Conservation (phyloP, 2,113 vertebrate species). For the Osmerus eperlanus region DNA sequence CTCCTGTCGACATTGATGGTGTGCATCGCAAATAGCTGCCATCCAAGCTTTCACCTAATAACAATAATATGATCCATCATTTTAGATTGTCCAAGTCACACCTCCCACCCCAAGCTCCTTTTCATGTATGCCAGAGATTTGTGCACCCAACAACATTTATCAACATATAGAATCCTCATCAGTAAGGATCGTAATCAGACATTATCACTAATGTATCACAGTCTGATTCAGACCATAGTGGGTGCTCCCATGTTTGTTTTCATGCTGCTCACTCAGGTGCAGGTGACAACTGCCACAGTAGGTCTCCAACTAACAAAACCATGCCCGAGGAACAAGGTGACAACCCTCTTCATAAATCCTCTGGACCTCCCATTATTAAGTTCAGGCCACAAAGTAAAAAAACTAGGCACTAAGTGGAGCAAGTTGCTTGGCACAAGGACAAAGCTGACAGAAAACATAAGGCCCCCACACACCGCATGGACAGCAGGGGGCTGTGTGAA, state of each 20-base stretch:
- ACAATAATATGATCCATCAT: slow-evolving; percentile 77
- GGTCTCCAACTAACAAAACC: slow-evolving; percentile 22
- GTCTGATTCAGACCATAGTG: slow-evolving; percentile 29
- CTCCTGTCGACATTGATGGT: slow-evolving; percentile 64
- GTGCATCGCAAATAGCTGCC: slow-evolving; percentile 67
- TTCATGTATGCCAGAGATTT: not conserved
- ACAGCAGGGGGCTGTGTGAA: slow-evolving; percentile 63
- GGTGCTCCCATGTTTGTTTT: slow-evolving; percentile 11
- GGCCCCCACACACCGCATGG: slow-evolving; percentile 56
- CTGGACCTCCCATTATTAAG: slow-evolving; percentile 59
- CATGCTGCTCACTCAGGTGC: slow-evolving; percentile 17
- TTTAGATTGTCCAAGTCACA: slow-evolving; percentile 61
- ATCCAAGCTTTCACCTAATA: slow-evolving; percentile 72
- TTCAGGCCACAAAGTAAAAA: slow-evolving; percentile 75
- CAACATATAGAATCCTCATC: slow-evolving; percentile 33
- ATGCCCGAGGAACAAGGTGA: slow-evolving; percentile 20
- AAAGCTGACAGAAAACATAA: slow-evolving; percentile 75
- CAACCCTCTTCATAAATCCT: slow-evolving; percentile 62
- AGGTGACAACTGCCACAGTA: not conserved
- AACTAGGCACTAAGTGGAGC: slow-evolving; percentile 70
- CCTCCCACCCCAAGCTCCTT: slow-evolving; percentile 28
- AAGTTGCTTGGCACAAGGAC: slow-evolving; percentile 75
- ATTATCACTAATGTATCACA: slow-evolving; percentile 45
- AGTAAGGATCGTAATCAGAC: slow-evolving; percentile 37
- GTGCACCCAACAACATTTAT: slow-evolving; percentile 46